Evolutionary conservation across 2,113 vertebrate species (phyloP), one percentile per base, ranked within the genome.

Genomic region (Formicarius rufipectus): DNA sequence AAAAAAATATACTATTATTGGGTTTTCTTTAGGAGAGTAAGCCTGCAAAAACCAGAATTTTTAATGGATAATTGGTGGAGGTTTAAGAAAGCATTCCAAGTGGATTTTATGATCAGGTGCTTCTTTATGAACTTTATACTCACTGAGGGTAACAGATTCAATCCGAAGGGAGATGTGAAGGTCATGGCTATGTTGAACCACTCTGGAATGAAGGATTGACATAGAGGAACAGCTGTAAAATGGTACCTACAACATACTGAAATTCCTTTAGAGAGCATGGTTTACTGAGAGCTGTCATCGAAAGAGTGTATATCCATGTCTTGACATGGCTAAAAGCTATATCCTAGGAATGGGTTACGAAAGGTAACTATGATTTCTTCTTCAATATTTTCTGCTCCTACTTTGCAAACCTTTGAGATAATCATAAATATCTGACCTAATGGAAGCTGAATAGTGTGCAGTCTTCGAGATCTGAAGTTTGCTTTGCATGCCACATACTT

Each of bases 71-170:
- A 95, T 95, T 95, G 90, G 83, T 96, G 53, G 52, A 95, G 64
- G 37, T 96, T 96, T 92, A 90, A 93, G 82, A 85, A 94, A 96
- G 78, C 91, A 95, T 96, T 97, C 94, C 77, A 95, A 94, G 74
- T 94, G 95, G 95, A 97, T 96, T 97, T 97, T 96, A 92, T 96
- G 94, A 97, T 96, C 96, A 96, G 94, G 94, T 96, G 97, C 89
- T 95, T 87, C 95, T 96, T 95, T 95, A 77, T 71, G 90, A 79
- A 62, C 87, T 94, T 96, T 93, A 95, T 96, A 95, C 79, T 96
- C 92, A 95, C 52, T 97, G 89, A 95, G 77, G 90, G 82, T 93
- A 97, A 94, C 73, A 96, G 96, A 97, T 97, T 96, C 69, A 95
- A 52, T 95, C 59, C 96, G 96, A 97, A 97, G 92, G 81, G 86